A percentile compares a stretch with the other conserved stretches of the same genome.
Conservation (phyloP, 2,113 vertebrate species). For the Thalassarche chlororhynchos region DNA sequence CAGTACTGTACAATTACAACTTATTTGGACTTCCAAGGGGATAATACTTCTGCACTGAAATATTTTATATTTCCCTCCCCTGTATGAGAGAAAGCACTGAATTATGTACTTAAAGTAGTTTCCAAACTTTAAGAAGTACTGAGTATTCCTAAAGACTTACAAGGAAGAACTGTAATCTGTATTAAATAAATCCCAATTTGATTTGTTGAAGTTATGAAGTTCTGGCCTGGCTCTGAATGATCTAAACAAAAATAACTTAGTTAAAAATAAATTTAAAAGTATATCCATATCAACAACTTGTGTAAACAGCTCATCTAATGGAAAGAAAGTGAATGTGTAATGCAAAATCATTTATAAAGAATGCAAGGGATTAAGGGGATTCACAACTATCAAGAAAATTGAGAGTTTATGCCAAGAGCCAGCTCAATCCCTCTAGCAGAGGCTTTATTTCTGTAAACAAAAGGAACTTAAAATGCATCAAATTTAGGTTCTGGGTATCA, state of each 20-base stretch:
- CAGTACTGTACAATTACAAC: background rate
- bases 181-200: background rate
- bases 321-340: background rate
- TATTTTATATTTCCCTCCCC: background rate
- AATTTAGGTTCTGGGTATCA: background rate
- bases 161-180: background rate
- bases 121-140: background rate
- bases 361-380: background rate
- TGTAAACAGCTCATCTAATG: background rate
- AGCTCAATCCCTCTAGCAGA: background rate
- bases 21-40: background rate
- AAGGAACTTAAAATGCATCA: background rate
- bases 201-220: background rate
- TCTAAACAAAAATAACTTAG: background rate
- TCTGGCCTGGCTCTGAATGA: background rate
- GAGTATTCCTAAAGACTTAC: background rate
- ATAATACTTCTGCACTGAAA: background rate
- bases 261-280: background rate
- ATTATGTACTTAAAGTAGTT: background rate
- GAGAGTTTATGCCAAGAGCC: background rate
- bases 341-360: background rate
- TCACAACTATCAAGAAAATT: conserved; percentile 1
- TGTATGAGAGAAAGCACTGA: background rate
- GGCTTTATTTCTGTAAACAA: conserved; percentile 32
- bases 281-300: background rate